A percentile compares a stretch with the other conserved stretches of the same genome.
Conservation (phyloP, 2,113 vertebrate species). For the Mesocricetus auratus region DNA sequence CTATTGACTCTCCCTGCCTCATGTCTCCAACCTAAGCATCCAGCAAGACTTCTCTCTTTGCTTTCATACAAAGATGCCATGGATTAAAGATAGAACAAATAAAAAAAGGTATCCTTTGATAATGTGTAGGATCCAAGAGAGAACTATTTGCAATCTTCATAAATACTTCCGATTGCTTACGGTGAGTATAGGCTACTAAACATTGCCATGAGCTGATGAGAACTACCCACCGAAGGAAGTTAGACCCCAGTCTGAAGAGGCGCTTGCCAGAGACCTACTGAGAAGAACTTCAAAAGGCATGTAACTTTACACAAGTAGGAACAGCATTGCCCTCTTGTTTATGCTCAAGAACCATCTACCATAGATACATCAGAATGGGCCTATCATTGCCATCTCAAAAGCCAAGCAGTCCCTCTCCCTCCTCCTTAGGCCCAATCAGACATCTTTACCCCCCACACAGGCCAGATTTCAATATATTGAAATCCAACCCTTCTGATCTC, state of each 20-base stretch:
- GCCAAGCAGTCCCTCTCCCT: neutral
- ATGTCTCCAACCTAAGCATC: constrained; percentile 16
- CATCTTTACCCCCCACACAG: neutral
- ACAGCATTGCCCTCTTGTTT: neutral
- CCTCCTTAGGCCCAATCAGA: neutral
- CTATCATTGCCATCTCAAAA: constrained; percentile 16
- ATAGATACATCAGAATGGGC: neutral
- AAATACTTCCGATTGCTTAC: constrained; percentile 29
- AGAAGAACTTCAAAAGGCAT: neutral
- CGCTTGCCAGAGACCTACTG: neutral
- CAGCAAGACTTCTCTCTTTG: neutral
- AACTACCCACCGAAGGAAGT: neutral
- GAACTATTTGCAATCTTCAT: neutral
- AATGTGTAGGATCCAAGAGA: constrained; percentile 18
- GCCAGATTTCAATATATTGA: neutral
- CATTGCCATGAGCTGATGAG: neutral
- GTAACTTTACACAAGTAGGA: neutral
- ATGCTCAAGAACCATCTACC: neutral
- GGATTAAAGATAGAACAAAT: neutral
- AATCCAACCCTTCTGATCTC: neutral
- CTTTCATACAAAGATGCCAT: constrained; percentile 7
- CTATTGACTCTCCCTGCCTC: neutral
- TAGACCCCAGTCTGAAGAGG: neutral
- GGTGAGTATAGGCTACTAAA: neutral
- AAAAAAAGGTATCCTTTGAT: neutral